Base-by-base conservation (phyloP, 2,113 vertebrate species). In the Illadopsis cleaveri region DNA sequence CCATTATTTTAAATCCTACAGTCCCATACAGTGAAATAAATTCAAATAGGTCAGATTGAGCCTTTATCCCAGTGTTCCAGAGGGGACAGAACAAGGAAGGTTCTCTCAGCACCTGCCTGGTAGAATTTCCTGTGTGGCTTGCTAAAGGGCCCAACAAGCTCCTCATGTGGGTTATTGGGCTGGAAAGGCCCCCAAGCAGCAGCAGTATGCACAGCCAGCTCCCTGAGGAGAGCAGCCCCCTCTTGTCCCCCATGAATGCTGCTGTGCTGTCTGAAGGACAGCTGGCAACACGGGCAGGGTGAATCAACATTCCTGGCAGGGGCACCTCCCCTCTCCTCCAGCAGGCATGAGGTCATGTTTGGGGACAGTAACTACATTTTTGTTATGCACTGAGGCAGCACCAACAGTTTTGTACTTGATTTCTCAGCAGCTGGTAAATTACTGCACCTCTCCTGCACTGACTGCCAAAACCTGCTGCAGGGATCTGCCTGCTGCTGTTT, bases 401-500 rank as follows among this genome's bases (percentile, higher is more conserved):
- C 0, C 0, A 53, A 25, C 33, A 72, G 35, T 53, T 45, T 0
- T 2, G 22, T 6, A 23, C 19, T 12, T 7, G 15, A 27, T 53
- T 58, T 31, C 38, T 79, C 53, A 45, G 62, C 10, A 86, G 42
- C 48, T 79, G 28, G 42, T 57, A 56, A 82, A 71, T 45, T 17
- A 28, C 17, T 42, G 58, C 47, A 12, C 25, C 27, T 62, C 24
- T 58, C 62, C 53, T 64, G 48, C 53, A 31, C 0, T 45, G 35
- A 9, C 47, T 33, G 11, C 28, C 54, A 42, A 54, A 37, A n/a
- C 9, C 22, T 57, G 33, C 58, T 62, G 44, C 56, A 38, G 48
- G 35, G 31, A 77, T 42, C 79, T 93, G 65, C 65, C 15, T 8
- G 60, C 27, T 33, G 12, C 15, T 19, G 21, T n/a, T 50, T 37